Evolutionary conservation across 2,113 vertebrate species (phyloP).

Genomic region (Cavia porcellus): DNA sequence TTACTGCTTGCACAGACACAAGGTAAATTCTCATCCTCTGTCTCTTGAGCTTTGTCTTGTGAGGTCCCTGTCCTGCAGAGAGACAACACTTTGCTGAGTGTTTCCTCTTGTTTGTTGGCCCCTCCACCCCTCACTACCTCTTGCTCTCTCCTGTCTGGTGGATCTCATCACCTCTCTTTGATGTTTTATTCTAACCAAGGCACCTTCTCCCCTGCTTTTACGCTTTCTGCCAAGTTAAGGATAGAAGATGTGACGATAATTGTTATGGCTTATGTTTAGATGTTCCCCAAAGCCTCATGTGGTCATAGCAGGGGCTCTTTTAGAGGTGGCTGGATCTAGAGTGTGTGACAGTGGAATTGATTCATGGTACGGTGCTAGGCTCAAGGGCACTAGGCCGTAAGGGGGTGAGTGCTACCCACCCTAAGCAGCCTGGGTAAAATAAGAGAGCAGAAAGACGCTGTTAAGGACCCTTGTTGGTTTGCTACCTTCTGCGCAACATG

Average conservation of each 20-base stretch:
- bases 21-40: slow-evolving; percentile 85
- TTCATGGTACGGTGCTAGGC: neutral
- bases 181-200: neutral
- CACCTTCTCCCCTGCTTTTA: neutral
- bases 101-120: rapidly evolving
- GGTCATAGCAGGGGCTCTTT: neutral
- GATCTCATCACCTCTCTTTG: neutral
- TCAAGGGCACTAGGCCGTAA: neutral
- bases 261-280: neutral
- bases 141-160: neutral
- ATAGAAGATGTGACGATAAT: neutral
- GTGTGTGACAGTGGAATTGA: neutral
- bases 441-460: neutral
- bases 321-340: neutral
- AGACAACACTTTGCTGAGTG: neutral
- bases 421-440: neutral
- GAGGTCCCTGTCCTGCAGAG: neutral
- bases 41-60: neutral
- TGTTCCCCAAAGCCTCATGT: neutral
- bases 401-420: neutral
- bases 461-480: neutral
- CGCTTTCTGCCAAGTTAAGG: neutral
- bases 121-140: neutral
- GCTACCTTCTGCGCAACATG: neutral
- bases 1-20: slow-evolving; percentile 93